Base-by-base conservation (phyloP, 2,797 vertebrate species). In the Cossypha caffra region DNA sequence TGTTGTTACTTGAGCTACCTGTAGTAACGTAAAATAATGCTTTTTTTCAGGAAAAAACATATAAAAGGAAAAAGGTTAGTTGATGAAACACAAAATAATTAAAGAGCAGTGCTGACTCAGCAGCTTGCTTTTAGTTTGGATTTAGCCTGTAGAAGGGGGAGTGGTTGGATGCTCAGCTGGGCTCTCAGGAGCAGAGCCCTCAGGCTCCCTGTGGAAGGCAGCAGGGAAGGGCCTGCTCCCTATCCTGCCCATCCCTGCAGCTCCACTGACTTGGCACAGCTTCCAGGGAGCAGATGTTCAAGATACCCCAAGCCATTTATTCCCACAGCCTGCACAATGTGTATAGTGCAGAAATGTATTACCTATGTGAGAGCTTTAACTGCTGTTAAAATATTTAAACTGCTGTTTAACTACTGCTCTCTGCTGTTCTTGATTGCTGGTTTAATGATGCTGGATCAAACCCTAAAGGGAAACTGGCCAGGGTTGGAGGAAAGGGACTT, bases 201-300 rank as follows among this genome's bases (percentile, higher is more conserved):
- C 54, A 18, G 40, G 28, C 29, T 45, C 12, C 21, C 42, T 42
- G 45, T 26, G 45, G 42, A 59, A 9, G 8, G 40, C 7, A 45
- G 11, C 9, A 52, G n/a, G 5, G 16, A 43, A 50, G 20, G 31
- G 6, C 7, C 11, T 62, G n/a, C n/a, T n/a, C 23, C 52, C 29
- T 15, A 0, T n/a, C 20, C 47, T 72, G 28, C 19, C 52, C 17
- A 23, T 31, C 1, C 0, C 16, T 21, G 29, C 31, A 42, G 33
- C 42, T 81, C 37, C 16, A n/a, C 13, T 55, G 14, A 16, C 23
- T 25, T 64, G 62, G n/a, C 58, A 48, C 5, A 59, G n/a, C 20
- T 78, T 72, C 57, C 35, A 72, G 35, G n/a, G 43, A 78, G 18
- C 62, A 85, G 88, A 52, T 69, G 38, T 58, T 57, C 50, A 28